Conservation (phyloP, 92 coral and sea anemone species). For the Metridium senile region DNA sequence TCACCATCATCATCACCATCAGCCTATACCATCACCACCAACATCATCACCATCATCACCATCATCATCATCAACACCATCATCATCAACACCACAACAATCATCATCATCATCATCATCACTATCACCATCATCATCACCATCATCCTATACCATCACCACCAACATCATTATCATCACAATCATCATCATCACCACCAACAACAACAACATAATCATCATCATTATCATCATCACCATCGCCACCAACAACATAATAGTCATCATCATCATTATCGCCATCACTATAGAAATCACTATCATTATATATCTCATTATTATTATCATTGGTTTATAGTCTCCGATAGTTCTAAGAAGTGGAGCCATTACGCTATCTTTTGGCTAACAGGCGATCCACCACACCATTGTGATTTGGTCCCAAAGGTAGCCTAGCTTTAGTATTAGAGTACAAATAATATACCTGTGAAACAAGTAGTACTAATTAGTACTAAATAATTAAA, state of each 20-base stretch:
- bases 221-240: neutral
- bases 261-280: neutral
- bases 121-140: neutral
- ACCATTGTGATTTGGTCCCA: neutral
- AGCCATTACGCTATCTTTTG: neutral
- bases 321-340: neutral
- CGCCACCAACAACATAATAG: neutral
- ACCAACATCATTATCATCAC: neutral
- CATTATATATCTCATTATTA: no score
- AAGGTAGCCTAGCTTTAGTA: constrained; percentile 2
- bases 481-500: no score
- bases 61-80: neutral
- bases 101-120: neutral
- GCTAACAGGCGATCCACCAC: neutral
- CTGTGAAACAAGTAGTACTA: no score
- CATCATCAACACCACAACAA: neutral
- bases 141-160: neutral
- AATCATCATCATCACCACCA: neutral
- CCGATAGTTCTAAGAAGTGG: neutral
- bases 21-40: no score
- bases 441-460: neutral
- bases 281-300: neutral
- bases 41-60: neutral
- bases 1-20: neutral
- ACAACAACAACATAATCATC: neutral